Conservation (phyloP, 2,113 vertebrate genomes). For the Ondatra zibethicus region DNA sequence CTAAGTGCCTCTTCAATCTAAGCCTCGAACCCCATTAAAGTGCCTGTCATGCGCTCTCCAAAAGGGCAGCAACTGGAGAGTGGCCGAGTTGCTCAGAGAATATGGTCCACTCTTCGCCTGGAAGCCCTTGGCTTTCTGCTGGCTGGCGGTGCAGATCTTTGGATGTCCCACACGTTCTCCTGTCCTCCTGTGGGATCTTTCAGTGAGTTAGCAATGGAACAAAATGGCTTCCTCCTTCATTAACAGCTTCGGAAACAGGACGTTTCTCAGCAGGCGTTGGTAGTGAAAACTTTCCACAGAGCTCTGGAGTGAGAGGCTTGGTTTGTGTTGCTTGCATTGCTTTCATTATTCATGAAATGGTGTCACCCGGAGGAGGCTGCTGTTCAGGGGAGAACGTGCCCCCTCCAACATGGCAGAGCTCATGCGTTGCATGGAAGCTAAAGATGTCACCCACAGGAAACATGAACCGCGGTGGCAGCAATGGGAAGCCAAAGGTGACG, state of each 20-base stretch:
- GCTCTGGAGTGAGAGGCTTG: conserved; percentile 64
- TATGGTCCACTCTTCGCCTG: not conserved
- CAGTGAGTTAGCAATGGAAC: conserved; percentile 65
- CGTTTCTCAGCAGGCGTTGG: conserved; percentile 71
- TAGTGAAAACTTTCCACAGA: conserved; percentile 79
- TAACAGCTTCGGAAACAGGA: conserved; percentile 72
- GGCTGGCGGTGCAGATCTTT: conserved; percentile 12
- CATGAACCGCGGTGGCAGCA: conserved; percentile 84
- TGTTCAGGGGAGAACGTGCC: conserved; percentile 73
- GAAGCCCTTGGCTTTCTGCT: conserved; percentile 39
- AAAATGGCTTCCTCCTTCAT: conserved; percentile 65
- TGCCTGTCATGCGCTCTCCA: conserved; percentile 50
- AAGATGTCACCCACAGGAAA: conserved; percentile 86
- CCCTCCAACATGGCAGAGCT: conserved; percentile 72
- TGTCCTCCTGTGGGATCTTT: conserved; percentile 65
- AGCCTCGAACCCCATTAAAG: conserved; percentile 53
- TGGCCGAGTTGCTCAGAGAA: too few relatives aligned
- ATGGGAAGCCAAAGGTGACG: conserved; percentile 82
- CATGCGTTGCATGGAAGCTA: conserved; percentile 78
- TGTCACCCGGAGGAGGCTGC: conserved; percentile 74
- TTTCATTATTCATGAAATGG: conserved; percentile 82
- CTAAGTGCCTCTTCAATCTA: conserved; percentile 55
- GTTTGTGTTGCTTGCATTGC: conserved; percentile 61
- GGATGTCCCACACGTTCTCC: not conserved
- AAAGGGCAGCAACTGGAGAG: not conserved